Conservation (phyloP, 1,140 invertebrate species). For the Thaumatotibia leucotreta region DNA sequence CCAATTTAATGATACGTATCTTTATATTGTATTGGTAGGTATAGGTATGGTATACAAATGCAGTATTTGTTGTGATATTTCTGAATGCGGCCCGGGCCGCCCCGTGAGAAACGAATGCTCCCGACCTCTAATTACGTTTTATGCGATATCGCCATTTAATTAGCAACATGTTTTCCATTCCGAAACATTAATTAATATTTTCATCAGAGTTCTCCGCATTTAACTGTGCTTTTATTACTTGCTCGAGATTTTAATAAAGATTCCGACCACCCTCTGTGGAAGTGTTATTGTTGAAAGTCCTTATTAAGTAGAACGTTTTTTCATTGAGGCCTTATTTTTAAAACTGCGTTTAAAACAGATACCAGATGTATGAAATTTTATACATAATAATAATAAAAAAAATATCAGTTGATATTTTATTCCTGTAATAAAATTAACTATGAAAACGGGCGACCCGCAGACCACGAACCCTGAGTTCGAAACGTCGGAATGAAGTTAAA, state of each 20-base stretch:
- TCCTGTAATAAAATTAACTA: too few species aligned
- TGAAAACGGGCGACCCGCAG: too few species aligned
- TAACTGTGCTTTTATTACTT: conserved; percentile 74
- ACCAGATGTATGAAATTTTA: background rate
- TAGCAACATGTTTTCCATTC: conserved; percentile 74
- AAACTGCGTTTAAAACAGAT: background rate
- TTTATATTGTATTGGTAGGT: too few species aligned
- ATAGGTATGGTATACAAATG: too few species aligned
- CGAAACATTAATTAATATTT: conserved; percentile 76
- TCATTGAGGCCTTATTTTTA: conserved; percentile 30
- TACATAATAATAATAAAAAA: background rate
- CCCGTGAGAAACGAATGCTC: conserved; percentile 69
- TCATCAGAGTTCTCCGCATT: conserved; percentile 71
- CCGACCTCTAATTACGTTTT: conserved; percentile 72
- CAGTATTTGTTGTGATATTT: background rate
- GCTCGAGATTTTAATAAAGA: conserved; percentile 74
- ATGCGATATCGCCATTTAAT: conserved; percentile 75
- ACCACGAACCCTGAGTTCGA: too few species aligned
- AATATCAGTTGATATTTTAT: too few species aligned
- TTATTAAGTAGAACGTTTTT: conserved; percentile 43
- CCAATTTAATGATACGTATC: too few species aligned
- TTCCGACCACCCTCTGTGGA: conserved; percentile 67
- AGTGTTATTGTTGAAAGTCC: conserved; percentile 58
- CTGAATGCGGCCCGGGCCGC: conserved; percentile 31
- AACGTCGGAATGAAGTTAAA: too few species aligned